These are phyloP conservation scores for Eulemur rufifrons DNA, from an alignment of 2,113 vertebrate genomes.

Conservation along the genomic window DNA sequence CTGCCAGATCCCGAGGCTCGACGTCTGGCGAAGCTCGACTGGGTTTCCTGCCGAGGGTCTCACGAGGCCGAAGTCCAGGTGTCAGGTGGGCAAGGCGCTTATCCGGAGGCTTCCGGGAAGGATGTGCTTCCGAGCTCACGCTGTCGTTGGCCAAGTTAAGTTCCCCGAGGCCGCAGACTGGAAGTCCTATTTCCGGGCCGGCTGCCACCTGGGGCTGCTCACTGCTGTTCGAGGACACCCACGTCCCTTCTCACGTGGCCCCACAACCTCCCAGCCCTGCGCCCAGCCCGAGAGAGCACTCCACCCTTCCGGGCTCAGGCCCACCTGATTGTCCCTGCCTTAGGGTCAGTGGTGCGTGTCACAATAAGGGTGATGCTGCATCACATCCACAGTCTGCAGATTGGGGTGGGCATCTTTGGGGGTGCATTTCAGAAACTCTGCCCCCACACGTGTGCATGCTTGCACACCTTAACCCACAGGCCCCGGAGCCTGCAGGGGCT, in stretches of 20 bases:
- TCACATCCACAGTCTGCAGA: too few species aligned
- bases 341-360: not conserved
- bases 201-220: not conserved
- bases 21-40: not conserved
- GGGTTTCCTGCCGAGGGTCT: not conserved
- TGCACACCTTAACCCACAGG: rapidly evolving
- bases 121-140: not conserved
- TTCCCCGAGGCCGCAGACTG: not conserved
- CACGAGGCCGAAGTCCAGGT: not conserved
- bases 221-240: too few species aligned
- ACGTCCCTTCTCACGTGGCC: rapidly evolving
- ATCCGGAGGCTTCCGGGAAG: too few species aligned
- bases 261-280: rapidly evolving
- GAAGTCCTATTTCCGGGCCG: not conserved
- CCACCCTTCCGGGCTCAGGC: not conserved
- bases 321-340: rapidly evolving
- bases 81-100: not conserved
- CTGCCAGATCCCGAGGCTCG: not conserved
- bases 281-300: too few species aligned
- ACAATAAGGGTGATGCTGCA: not conserved
- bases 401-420: not conserved
- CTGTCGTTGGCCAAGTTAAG: not conserved
- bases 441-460: too few species aligned
- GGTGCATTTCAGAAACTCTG: not conserved
- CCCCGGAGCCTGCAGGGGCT: rapidly evolving